Evolutionary conservation across 2,888 invertebrate species (phyloP), one percentile per base, ranked within the genome.

Genomic region (Polylopha cassiicola): DNA sequence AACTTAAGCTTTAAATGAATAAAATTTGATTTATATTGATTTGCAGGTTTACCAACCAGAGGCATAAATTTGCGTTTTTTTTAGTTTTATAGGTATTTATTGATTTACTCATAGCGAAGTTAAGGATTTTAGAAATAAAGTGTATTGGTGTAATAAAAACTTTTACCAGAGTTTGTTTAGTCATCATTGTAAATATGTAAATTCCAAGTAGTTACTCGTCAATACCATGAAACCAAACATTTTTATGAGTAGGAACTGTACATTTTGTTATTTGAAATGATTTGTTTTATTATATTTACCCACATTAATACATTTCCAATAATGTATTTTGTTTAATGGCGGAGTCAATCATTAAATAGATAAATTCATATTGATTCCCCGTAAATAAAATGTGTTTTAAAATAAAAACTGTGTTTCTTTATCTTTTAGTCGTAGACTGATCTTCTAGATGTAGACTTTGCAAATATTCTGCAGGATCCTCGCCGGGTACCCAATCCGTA

Each of bases 151-250:
- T 29, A 38, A 26, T 29, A 50, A 55, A 58, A 72, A 67, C 65
- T 67, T 72, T 74, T 73, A 77, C 78, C 75, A 73, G 74, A 64
- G 61, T 74, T 73, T 73, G 58, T 64, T 64, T 76, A 74, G 75
- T 59, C 72, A 65, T 62, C 56, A 51, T 51, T 85, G 85, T 85
- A 85, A 74, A 85, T 85, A 85, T 85, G 84, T 84, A 85, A 80
- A 84, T 81, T 78, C 71, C 72, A 75, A 65, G 62, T 81, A 76
- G 73, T 67, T 71, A 75, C 69, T 78, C 64, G 67, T 74, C 73
- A 73, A 77, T 81, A 82, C 76, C 81, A 77, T 66, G 74, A 82
- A 81, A 85, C 85, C 85, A 84, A 85, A 85, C 85, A 77, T 77
- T 79, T 76, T 65, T 70, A 73, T 69, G 65, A 71, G 66, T 82